Evolutionary conservation across 2,797 vertebrate species (phyloP).

Genomic region (Girardinus metallicus): DNA sequence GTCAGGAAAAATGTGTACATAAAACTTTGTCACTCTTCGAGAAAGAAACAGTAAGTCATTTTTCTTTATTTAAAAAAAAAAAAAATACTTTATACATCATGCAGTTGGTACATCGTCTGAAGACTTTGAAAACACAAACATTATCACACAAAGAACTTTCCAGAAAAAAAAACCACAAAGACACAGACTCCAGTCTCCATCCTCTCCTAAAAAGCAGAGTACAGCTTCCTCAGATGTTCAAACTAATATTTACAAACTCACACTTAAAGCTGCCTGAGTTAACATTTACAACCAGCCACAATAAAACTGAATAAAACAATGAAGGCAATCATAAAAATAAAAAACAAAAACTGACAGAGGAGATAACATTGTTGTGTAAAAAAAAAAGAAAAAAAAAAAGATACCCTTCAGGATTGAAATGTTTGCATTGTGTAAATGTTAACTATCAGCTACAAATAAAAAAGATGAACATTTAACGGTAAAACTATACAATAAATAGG

Average conservation of each 20-base stretch:
- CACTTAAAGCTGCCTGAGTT: constrained; percentile 13
- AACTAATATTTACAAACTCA: constrained; percentile 71
- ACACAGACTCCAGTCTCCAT: constrained; percentile 22
- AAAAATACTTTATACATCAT: constrained; percentile 84
- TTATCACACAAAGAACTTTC: constrained; percentile 37
- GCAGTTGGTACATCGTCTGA: constrained; percentile 67
- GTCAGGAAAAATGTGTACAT: neutral
- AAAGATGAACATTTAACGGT: constrained; percentile 45
- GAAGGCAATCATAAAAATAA: neutral
- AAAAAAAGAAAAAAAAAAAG: neutral
- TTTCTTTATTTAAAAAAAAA: constrained; percentile 43
- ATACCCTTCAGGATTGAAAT: neutral
- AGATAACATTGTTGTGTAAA: neutral
- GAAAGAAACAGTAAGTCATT: constrained; percentile 1
- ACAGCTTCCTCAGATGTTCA: constrained; percentile 36
- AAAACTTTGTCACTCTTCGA: neutral
- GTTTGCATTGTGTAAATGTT: constrained; percentile 8
- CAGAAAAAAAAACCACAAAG: constrained; percentile 24
- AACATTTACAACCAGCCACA: constrained; percentile 11
- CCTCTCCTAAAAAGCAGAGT: constrained; percentile 34
- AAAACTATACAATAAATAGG: constrained; percentile 79
- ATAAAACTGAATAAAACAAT: neutral
- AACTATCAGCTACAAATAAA: constrained; percentile 1
- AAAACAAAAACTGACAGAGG: too few species aligned
- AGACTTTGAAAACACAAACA: constrained; percentile 55